Evolutionary conservation across 2,797 vertebrate species (phyloP), one percentile per base, ranked within the genome.

Genomic region (Toxotes lorentzi): DNA sequence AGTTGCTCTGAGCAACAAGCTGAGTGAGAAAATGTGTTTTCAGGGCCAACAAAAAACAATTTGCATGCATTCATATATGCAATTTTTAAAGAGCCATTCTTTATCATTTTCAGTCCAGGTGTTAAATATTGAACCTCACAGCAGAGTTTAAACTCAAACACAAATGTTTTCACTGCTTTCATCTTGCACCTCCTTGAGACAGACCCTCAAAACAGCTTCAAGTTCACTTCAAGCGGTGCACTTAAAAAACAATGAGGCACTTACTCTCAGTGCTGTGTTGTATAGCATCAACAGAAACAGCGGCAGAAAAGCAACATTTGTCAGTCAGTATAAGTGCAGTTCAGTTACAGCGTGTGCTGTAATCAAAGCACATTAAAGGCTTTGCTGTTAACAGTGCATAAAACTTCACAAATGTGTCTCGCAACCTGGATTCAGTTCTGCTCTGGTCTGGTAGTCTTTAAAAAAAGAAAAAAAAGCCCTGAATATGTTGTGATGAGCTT

Each of bases 331-430:
- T 50, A 68, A 77, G 41, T 67, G 47, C 45, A 38, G 59, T 48
- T 61, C 17, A 51, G 57, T 51, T 23, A 45, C 34, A 24, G 23
- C 21, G 43, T 56, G n/a, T 30, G 24, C 60, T 24, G 64, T 62
- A 70, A 79, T 85, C 79, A 79, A 60, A 78, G 61, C 76, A 60
- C 75, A 83, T 79, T 77, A 77, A 45, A 83, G 81, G 40, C 48
- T 76, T 78, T 65, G 73, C 72, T 73, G 67, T 81, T 79, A 53
- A 84, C 24, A 24, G 4, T 78, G 68, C 76, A 84, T 82, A 70
- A 88, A 87, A 86, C 85, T 81, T 82, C 45, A 77, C 81, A 75
- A 48, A 53, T 45, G 48, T 66, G 57, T 82, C 82, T 78, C 60
- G 30, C 40, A 48, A 60, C 60, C 74, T 75, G 75, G 73, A 12